Conservation (phyloP, 1,140 invertebrate genomes). For the Notospermus geniculatus region DNA sequence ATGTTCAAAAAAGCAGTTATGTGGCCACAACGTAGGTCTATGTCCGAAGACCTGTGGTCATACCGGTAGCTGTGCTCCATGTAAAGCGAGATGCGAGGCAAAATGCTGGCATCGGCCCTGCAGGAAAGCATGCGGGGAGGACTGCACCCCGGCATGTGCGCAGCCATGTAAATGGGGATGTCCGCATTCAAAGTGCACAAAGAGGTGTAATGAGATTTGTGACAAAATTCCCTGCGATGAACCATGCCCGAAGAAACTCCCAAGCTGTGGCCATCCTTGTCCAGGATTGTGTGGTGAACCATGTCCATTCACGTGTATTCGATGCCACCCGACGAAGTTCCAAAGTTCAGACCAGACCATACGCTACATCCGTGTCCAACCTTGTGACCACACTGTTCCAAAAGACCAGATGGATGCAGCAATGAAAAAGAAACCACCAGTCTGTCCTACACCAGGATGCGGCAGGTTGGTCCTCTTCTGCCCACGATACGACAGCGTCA, state of each 20-base stretch:
- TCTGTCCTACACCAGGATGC: too few species aligned
- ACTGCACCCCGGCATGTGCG: slow-evolving; percentile 62
- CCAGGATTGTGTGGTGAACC: slow-evolving; percentile 70
- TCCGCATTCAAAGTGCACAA: slow-evolving; percentile 60
- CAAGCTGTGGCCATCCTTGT: slow-evolving; percentile 66
- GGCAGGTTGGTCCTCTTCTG: too few species aligned
- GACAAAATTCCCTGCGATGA: slow-evolving; percentile 58
- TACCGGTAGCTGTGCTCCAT: slow-evolving; percentile 29
- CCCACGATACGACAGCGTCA: too few species aligned
- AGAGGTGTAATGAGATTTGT: slow-evolving; percentile 63
- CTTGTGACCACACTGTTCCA: too few species aligned
- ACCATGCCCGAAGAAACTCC: slow-evolving; percentile 30
- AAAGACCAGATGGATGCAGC: too few species aligned
- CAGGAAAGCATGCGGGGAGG: slow-evolving; percentile 60
- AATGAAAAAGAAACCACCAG: too few species aligned
- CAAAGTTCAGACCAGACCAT: too few species aligned
- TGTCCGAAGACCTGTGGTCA: too few species aligned
- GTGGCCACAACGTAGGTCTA: too few species aligned
- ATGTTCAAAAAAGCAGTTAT: too few species aligned
- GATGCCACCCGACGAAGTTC: too few species aligned
- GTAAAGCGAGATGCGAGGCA: slow-evolving; percentile 59
- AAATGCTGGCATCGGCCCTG: slow-evolving; percentile 62
- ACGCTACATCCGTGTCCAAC: too few species aligned
- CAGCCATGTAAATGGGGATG: slow-evolving; percentile 59
- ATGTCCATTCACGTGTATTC: slow-evolving; percentile 43